Evolutionary conservation across 35 echinoderm and acorn worm species (phyloP).

Genomic region (Patiria miniata): DNA sequence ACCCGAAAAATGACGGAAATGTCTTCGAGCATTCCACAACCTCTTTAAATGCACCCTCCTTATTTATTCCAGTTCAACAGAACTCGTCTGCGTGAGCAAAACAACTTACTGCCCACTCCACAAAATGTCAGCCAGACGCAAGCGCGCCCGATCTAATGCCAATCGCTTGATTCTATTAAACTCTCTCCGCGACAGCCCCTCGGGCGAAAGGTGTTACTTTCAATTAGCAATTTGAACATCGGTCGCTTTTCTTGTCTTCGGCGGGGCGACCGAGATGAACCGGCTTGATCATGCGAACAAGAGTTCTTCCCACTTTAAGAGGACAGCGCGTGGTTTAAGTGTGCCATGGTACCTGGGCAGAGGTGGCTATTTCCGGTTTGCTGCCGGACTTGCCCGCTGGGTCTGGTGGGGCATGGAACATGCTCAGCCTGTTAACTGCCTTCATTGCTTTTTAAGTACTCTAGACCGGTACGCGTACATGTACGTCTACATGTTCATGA

Average conservation of each 20-base stretch:
- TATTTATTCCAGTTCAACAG: too few relatives aligned
- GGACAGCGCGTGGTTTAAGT: neutral
- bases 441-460: too few relatives aligned
- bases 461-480: too few relatives aligned
- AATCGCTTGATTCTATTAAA: neutral
- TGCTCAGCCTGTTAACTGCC: too few relatives aligned
- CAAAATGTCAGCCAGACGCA: neutral
- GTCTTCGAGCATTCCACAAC: too few relatives aligned
- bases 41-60: too few relatives aligned
- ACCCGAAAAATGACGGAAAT: too few relatives aligned
- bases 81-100: neutral
- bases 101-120: neutral
- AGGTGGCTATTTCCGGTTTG: too few relatives aligned
- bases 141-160: neutral
- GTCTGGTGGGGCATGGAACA: too few relatives aligned
- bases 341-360: neutral
- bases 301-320: neutral
- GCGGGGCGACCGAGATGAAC: neutral
- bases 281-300: neutral
- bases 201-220: conserved; percentile 4
- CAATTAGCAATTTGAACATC: conserved; percentile 4
- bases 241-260: neutral
- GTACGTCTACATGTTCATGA: too few relatives aligned
- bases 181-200: neutral
- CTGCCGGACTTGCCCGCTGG: too few relatives aligned